Evolutionary conservation across 2,797 vertebrate species (phyloP).

Genomic region (Enteromius trimaculatus): DNA sequence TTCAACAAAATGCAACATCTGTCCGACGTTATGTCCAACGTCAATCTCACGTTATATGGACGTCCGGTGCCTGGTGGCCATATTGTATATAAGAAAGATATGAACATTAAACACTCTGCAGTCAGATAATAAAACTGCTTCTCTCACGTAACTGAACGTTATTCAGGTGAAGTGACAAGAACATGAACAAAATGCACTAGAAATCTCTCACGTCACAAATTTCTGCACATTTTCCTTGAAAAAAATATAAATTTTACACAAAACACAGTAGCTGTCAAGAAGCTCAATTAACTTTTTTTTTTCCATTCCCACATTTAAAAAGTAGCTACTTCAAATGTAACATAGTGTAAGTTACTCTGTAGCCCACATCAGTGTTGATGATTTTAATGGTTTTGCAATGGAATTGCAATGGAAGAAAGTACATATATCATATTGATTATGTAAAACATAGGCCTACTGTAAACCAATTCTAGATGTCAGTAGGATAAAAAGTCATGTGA

Average conservation of each 20-base stretch:
- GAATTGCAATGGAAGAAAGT: not conserved
- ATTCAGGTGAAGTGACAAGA: not conserved
- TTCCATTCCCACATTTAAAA: not conserved
- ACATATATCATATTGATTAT: not conserved
- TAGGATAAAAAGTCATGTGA: not conserved
- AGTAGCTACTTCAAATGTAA: not conserved
- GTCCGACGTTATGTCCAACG: no score
- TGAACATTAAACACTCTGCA: no score
- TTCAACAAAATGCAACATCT: no score
- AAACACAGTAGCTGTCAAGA: not conserved
- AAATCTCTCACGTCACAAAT: not conserved
- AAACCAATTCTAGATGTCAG: not conserved
- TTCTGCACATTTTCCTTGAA: not conserved
- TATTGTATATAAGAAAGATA: no score
- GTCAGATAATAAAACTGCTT: no score
- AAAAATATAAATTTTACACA: not conserved
- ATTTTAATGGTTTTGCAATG: slow-evolving; percentile 5
- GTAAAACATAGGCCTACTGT: not conserved
- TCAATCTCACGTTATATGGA: no score
- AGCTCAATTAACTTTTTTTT: not conserved
- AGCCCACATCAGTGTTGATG: not conserved
- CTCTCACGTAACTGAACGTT: no score
- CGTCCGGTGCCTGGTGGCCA: no score
- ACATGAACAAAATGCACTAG: not conserved
- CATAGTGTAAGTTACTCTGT: not conserved